These are phyloP conservation scores for Phymastichus coffea DNA, from an alignment of 1,140 invertebrate species.

Conservation along the genomic window DNA sequence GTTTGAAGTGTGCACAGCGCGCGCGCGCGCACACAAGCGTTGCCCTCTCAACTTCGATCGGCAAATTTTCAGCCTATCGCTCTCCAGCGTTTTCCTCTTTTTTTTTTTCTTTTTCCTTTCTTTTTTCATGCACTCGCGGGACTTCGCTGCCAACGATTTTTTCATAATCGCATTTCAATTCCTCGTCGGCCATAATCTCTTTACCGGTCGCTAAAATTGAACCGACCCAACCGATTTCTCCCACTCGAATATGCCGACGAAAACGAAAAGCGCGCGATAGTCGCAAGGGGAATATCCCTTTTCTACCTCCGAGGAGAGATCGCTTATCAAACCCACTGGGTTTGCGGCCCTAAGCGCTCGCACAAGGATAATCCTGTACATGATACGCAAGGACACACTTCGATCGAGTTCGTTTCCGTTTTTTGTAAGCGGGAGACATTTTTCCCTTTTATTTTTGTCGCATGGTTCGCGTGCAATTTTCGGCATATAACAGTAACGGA, in stretches of 20 bases:
- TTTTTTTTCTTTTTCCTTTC: neutral
- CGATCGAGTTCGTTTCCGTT: conserved; percentile 17
- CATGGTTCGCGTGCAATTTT: neutral
- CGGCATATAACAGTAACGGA: neutral
- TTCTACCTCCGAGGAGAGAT: too few species aligned
- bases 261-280: conserved; percentile 2
- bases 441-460: neutral
- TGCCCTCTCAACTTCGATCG: conserved; percentile 6
- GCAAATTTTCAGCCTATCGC: neutral
- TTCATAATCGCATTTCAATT: neutral
- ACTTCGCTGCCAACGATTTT: too few species aligned
- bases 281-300: neutral
- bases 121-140: too few species aligned
- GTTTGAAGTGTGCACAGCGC: too few species aligned
- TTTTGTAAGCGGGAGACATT: too few species aligned
- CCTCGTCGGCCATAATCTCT: neutral
- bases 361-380: conserved; percentile 5
- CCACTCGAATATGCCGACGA: conserved; percentile 1
- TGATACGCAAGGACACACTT: neutral
- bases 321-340: conserved; percentile 22
- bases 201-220: neutral
- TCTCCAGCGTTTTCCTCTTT: neutral
- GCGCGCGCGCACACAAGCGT: neutral
- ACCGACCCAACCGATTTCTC: conserved; percentile 4
- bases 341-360: conserved; percentile 7